phyloP scores from a whole-genome alignment of 1,140 invertebrate species.

The Condylostylus longicornis region DNA sequence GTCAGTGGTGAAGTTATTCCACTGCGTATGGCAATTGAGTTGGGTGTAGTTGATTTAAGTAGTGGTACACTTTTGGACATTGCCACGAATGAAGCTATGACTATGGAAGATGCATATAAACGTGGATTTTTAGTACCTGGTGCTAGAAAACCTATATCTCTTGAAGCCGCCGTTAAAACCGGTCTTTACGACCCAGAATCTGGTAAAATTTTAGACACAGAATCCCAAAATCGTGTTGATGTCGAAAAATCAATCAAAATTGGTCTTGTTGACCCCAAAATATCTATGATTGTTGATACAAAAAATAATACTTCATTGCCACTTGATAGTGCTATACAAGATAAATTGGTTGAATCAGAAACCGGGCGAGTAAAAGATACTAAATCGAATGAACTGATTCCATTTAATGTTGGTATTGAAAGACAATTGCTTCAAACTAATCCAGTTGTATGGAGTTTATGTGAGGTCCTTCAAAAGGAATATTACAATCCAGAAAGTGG shows the following conservation, averaged over 20 bases:
- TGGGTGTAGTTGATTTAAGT: slow-evolving; percentile 58
- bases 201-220: slow-evolving; percentile 54
- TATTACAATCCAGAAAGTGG: slow-evolving; percentile 61
- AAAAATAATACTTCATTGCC: slow-evolving; percentile 49
- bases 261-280: slow-evolving; percentile 65
- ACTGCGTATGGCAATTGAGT: slow-evolving; percentile 57
- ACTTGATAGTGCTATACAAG: slow-evolving; percentile 50
- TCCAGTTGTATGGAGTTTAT: slow-evolving; percentile 49
- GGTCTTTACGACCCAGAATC: slow-evolving; percentile 52
- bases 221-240: slow-evolving; percentile 51
- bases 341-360: slow-evolving; percentile 49
- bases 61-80: slow-evolving; percentile 54
- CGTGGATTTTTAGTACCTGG: slow-evolving; percentile 50
- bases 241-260: slow-evolving; percentile 61
- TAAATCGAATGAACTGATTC: slow-evolving; percentile 45
- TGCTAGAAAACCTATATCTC: slow-evolving; percentile 52
- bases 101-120: slow-evolving; percentile 53
- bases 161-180: slow-evolving; percentile 57
- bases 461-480: slow-evolving; percentile 61
- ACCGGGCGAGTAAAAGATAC: slow-evolving; percentile 53
- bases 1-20: slow-evolving; percentile 53
- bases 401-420: slow-evolving; percentile 53
- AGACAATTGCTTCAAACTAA: slow-evolving; percentile 54
- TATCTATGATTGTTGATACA: slow-evolving; percentile 67
- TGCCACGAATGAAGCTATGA: slow-evolving; percentile 48